A percentile compares a stretch with the other conserved stretches of the same genome.
phyloP scores from a whole-genome alignment of 2,113 vertebrate genomes.

The Prinia subflava region DNA sequence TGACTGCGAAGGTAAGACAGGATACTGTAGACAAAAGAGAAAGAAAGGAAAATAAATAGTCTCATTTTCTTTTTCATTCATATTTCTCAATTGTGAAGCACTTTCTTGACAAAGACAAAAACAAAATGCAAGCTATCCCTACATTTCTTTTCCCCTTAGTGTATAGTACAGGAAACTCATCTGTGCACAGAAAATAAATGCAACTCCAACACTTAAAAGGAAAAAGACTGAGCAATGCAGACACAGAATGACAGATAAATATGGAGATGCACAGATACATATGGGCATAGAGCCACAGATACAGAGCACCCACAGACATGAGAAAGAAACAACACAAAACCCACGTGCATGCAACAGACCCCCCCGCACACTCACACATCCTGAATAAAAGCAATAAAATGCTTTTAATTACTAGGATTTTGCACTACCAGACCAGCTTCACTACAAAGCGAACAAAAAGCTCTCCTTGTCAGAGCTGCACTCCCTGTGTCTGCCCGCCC shows the following conservation, averaged over 20 bases:
- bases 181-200: not conserved
- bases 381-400: not conserved
- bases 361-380: not conserved
- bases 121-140: not conserved
- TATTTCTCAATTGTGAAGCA: not conserved
- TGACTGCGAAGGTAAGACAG: not conserved
- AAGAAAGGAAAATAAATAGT: not conserved
- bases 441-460: not conserved
- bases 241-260: constrained; percentile 15
- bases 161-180: not conserved
- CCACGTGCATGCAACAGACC: not conserved
- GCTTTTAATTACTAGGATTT: not conserved
- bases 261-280: not conserved
- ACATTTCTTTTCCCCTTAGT: not conserved
- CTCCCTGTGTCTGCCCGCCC: not conserved
- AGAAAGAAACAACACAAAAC: not conserved
- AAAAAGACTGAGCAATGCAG: constrained; percentile 27
- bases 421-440: not conserved
- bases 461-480: not conserved
- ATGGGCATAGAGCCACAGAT: not conserved
- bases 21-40: not conserved
- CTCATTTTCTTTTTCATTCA: not conserved
- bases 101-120: not conserved
- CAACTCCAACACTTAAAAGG: not conserved
- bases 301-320: not conserved